A percentile compares a stretch with the other conserved stretches of the same genome.
These are phyloP conservation scores for Cyphomyrus plagiostoma DNA, from an alignment of 2,113 vertebrate species.

Conservation along the genomic window DNA sequence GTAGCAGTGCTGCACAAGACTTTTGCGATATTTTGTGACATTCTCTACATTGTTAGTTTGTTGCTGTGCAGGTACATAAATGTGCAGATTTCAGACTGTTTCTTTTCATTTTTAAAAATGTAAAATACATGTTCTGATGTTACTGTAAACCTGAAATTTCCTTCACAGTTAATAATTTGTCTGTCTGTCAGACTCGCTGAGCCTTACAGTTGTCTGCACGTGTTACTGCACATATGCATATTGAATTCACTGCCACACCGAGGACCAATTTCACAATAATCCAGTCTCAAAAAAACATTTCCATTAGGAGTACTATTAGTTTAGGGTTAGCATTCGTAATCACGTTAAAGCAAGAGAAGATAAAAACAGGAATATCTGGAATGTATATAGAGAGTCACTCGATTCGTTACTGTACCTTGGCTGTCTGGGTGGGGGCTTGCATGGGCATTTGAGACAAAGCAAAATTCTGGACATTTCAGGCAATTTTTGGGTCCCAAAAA, in stretches of 20 bases:
- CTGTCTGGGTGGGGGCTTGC: not conserved
- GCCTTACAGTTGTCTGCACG: not conserved
- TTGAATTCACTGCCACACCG: not conserved
- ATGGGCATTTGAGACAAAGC: not conserved
- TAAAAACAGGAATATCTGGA: not conserved
- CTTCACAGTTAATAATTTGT: not conserved
- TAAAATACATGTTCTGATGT: not conserved
- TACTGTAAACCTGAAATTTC: not conserved
- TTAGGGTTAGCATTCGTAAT: not conserved
- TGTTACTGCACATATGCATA: not conserved
- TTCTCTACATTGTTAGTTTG: not conserved
- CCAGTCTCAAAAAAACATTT: not conserved
- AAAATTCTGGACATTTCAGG: not conserved
- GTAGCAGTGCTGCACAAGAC: not conserved
- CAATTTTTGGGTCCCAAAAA: not conserved
- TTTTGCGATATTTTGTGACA: not conserved
- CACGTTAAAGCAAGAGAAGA: not conserved
- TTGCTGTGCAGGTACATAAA: not conserved
- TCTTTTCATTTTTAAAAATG: not conserved
- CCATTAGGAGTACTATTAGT: not conserved
- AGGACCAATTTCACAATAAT: not conserved
- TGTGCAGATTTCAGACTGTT: not conserved
- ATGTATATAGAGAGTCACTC: not conserved
- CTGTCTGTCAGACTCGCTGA: not conserved
- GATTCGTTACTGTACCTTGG: not conserved